phyloP scores from a whole-genome alignment of 2,797 vertebrate species.

The Catharus ustulatus region DNA sequence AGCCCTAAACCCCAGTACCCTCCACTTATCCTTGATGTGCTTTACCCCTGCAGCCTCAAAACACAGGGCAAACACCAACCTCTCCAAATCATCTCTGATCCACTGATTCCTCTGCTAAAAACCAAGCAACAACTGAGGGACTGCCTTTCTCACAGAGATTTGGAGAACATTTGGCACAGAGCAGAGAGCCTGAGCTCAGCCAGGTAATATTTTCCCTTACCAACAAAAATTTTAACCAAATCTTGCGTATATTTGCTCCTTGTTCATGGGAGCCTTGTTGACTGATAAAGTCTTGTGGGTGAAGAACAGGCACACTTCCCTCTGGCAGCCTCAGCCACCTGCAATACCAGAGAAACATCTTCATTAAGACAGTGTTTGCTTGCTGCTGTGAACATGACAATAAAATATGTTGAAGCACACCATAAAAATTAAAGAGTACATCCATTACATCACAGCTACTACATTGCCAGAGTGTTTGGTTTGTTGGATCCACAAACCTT shows the following conservation, averaged over 20 bases:
- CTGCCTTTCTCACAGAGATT: background rate
- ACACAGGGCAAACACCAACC: background rate
- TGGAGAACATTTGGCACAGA: background rate
- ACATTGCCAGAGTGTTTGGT: background rate
- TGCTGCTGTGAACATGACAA: background rate
- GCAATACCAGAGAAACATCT: background rate
- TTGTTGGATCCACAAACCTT: background rate
- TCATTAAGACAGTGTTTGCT: background rate
- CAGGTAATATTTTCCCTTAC: background rate
- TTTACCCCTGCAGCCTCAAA: background rate
- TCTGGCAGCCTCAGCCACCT: background rate
- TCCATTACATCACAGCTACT: background rate
- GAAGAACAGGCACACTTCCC: background rate
- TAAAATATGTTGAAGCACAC: background rate
- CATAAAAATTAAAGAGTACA: background rate
- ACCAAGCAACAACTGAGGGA: background rate
- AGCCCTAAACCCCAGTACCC: background rate
- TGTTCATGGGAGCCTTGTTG: background rate
- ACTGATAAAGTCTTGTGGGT: background rate
- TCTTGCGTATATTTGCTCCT: background rate
- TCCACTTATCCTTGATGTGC: no score
- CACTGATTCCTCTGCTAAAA: background rate
- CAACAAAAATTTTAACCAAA: background rate
- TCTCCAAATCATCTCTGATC: background rate
- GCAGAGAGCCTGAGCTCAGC: background rate